phyloP scores from a whole-genome alignment of 2,888 invertebrate species.

The Synanthedon tipuliformis region DNA sequence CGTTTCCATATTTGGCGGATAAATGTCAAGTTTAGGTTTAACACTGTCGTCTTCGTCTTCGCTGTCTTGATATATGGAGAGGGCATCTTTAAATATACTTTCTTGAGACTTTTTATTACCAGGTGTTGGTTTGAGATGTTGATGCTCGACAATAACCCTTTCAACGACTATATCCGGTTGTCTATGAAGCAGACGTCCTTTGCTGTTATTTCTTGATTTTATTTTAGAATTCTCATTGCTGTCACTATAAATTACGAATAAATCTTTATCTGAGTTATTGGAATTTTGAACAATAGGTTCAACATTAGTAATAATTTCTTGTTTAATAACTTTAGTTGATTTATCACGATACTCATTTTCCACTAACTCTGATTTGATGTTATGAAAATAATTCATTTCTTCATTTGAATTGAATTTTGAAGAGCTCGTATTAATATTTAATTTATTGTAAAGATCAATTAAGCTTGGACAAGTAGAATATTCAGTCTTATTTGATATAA shows the following conservation, averaged over 20 bases:
- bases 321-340: slow-evolving; percentile 9
- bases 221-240: slow-evolving; percentile 21
- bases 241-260: slow-evolving; percentile 44
- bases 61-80: slow-evolving; percentile 9
- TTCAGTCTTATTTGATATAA: background rate
- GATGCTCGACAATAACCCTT: background rate
- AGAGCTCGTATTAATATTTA: slow-evolving; percentile 20
- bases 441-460: slow-evolving; percentile 35
- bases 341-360: background rate
- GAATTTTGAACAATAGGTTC: slow-evolving; percentile 16
- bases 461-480: slow-evolving; percentile 12
- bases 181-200: slow-evolving; percentile 12
- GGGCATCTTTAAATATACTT: background rate
- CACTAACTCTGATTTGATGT: slow-evolving; percentile 1
- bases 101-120: background rate
- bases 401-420: slow-evolving; percentile 16
- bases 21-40: slow-evolving; percentile 31
- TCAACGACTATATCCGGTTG: background rate
- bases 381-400: slow-evolving; percentile 6
- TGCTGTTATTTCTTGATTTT: slow-evolving; percentile 9
- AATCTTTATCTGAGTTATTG: slow-evolving; percentile 25
- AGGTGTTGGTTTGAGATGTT: background rate
- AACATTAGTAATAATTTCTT: slow-evolving; percentile 9
- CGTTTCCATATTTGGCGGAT: slow-evolving; percentile 26
- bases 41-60: slow-evolving; percentile 20